Conservation (phyloP, 2,797 vertebrate species). For the Gallinago stenura region DNA sequence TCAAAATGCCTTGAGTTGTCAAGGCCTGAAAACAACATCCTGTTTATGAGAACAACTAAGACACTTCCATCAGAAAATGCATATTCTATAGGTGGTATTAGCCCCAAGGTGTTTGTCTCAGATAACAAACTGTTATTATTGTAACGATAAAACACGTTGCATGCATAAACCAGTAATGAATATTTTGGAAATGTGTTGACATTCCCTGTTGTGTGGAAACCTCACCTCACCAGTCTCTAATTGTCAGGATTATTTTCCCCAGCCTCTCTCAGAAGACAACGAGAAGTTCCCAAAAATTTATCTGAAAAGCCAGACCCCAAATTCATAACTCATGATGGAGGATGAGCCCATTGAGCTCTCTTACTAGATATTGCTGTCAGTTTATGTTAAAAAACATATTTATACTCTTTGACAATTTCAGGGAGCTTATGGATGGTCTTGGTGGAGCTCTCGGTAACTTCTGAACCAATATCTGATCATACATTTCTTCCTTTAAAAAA, state of each 20-base stretch:
- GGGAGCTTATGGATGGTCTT: not conserved
- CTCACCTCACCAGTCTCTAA: not conserved
- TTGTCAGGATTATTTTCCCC: fast-evolving
- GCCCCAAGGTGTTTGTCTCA: not conserved
- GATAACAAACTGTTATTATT: not conserved
- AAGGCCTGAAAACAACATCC: not conserved
- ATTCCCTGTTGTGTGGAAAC: not conserved
- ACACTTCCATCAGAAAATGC: not conserved
- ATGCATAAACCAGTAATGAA: not conserved
- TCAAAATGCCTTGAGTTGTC: fast-evolving
- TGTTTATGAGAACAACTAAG: not conserved
- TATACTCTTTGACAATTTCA: not conserved
- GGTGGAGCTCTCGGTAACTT: not conserved
- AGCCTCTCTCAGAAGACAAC: fast-evolving
- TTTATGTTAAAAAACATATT: fast-evolving
- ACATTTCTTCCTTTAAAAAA: not conserved
- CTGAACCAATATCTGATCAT: not conserved
- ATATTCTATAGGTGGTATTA: not conserved
- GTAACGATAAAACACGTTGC: not conserved
- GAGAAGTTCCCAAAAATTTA: not conserved
- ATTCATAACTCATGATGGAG: fast-evolving
- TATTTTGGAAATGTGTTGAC: not conserved
- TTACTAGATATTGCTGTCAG: too few relatives aligned
- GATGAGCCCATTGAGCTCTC: fast-evolving
- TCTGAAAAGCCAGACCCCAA: not conserved